Evolutionary conservation across 2,797 vertebrate species (phyloP).

Genomic region (Austrolebias charrua): DNA sequence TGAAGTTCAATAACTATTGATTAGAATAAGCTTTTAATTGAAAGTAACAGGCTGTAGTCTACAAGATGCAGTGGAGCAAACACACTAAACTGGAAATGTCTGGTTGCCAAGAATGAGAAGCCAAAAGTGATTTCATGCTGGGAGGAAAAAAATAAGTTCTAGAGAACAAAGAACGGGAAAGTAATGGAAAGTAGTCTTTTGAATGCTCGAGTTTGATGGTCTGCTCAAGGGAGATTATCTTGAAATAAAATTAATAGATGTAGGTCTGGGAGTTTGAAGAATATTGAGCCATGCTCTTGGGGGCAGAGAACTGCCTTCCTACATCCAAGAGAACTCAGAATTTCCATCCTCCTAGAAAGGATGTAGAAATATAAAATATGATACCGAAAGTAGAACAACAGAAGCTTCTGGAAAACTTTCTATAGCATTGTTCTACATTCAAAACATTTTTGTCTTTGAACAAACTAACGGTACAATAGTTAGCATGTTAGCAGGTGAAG

Average conservation of each 20-base stretch:
- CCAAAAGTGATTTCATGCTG: not conserved
- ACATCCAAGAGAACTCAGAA: too few species aligned
- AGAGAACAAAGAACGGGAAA: not conserved
- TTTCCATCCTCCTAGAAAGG: too few species aligned
- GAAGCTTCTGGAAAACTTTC: too few species aligned
- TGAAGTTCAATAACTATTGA: too few species aligned
- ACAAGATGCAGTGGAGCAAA: slow-evolving; percentile 8
- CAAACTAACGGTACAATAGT: too few species aligned
- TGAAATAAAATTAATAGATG: slow-evolving; percentile 56
- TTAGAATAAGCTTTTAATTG: too few species aligned
- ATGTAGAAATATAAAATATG: not conserved
- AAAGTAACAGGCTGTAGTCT: not conserved
- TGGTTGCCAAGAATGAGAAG: not conserved
- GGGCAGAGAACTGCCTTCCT: slow-evolving; percentile 20
- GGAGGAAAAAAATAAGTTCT: slow-evolving; percentile 6
- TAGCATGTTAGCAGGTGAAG: too few species aligned
- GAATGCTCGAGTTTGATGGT: slow-evolving; percentile 38
- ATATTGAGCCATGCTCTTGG: slow-evolving; percentile 48
- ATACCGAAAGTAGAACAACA: not conserved
- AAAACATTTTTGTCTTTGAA: too few species aligned
- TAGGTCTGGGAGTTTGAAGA: slow-evolving; percentile 54
- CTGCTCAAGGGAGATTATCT: slow-evolving; percentile 35
- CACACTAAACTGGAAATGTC: not conserved
- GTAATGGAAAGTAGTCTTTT: slow-evolving; percentile 28
- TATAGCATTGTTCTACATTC: too few species aligned